Base-by-base conservation (phyloP, 2,888 invertebrate genomes). In the Azorinus chamasolen region DNA sequence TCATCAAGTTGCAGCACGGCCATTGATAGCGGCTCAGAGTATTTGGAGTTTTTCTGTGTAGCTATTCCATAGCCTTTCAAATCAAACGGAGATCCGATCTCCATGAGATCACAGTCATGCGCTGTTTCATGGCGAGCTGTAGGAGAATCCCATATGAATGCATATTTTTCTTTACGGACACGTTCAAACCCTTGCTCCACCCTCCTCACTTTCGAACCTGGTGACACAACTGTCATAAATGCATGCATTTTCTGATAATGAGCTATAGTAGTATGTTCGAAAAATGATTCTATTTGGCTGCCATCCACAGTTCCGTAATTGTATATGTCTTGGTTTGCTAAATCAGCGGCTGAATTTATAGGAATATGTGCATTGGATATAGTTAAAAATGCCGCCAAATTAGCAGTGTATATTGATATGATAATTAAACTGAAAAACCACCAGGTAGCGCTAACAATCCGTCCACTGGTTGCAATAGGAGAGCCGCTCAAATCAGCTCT, bases 81-180 rank as follows among this genome's bases (percentile, higher is more conserved):
- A 68, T 91, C 91, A 83, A 91, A 91, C 10, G 91, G 89, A 25
- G 83, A 75, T 0, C 91, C 91, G 16, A 91, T 87, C 69, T 90
- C 89, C 88, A 90, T 89, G 20, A 90, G 76, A 54, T 84, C 77
- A 76, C 91, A 91, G 62, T 90, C 84, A 57, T 81, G 82, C 22
- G 88, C 87, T 22, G 88, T 89, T 66, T 81, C 83, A 70, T 89
- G 87, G 14, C 88, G 78, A 20, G 90, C 84, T n/a, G 84, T 85
- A 0, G 91, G 91, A 0, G 90, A 90, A 65, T 91, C 91, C 91
- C 91, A 91, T 22, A 91, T 85, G 71, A 91, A 91, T 58, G 90
- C 91, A 78, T 91, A 92, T 65, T 86, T 85, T 27, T 86, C 88
- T 54, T 87, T 78, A 39, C 83, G 63, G 10, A 85, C 90, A 55